phyloP scores from a whole-genome alignment of 2,113 vertebrate genomes.

The Suricata suricatta region DNA sequence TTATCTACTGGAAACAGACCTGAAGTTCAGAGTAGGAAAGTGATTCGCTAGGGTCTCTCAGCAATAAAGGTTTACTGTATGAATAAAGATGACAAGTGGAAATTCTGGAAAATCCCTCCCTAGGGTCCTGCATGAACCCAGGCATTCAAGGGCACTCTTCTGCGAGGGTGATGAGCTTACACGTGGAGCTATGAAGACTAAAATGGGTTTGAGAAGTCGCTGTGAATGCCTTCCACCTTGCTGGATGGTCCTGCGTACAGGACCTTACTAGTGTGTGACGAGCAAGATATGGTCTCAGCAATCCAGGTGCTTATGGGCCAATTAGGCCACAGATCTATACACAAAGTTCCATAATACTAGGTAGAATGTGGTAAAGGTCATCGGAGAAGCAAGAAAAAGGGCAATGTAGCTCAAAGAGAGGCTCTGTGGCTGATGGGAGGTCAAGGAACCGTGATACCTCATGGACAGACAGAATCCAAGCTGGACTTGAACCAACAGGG shows the following conservation, averaged over 20 bases:
- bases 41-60: conserved; percentile 19
- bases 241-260: neutral
- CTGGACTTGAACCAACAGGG: neutral
- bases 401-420: neutral
- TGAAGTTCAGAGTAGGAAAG: neutral
- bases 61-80: neutral
- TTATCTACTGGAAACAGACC: neutral
- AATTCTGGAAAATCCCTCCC: neutral
- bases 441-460: neutral
- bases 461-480: neutral
- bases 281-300: neutral
- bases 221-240: neutral
- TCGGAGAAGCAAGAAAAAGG: neutral
- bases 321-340: neutral
- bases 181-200: neutral
- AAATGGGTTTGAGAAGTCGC: neutral
- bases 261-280: neutral
- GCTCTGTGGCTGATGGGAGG: neutral
- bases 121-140: neutral
- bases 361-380: neutral
- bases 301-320: neutral
- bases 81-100: neutral
- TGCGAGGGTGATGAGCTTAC: neutral
- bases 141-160: neutral
- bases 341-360: neutral